Evolutionary conservation across 1,140 invertebrate species (phyloP).

Genomic region (Venustaconcha ellipsiformis): DNA sequence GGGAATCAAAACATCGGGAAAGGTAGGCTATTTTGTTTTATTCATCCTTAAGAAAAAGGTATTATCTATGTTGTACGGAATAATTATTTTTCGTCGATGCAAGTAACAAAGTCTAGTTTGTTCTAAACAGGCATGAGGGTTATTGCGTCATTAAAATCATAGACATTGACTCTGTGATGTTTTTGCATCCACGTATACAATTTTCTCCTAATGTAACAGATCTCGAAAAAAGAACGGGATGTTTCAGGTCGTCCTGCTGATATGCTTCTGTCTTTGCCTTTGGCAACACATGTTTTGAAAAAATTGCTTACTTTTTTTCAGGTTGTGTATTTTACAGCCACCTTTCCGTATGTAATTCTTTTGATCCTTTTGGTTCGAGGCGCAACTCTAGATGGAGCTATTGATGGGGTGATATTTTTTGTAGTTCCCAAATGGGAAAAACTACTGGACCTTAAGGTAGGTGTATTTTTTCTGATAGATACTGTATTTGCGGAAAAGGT

Average conservation of each 20-base stretch:
- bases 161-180: not conserved
- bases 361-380: constrained; percentile 85
- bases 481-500: not conserved
- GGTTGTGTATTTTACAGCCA: constrained; percentile 81
- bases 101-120: too few relatives aligned
- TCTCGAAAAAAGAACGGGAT: not conserved
- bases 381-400: constrained; percentile 83
- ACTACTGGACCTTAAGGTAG: constrained; percentile 51
- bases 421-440: constrained; percentile 56
- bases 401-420: constrained; percentile 81
- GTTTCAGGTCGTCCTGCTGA: not conserved
- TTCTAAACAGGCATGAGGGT: too few relatives aligned
- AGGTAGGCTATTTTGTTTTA: constrained; percentile 73
- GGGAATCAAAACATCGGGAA: constrained; percentile 95
- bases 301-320: constrained; percentile 20
- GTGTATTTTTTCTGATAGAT: not conserved
- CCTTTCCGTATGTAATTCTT: constrained; percentile 88
- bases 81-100: not conserved
- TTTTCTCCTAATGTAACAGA: not conserved
- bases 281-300: not conserved
- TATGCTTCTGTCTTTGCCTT: not conserved
- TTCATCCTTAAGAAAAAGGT: not conserved
- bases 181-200: not conserved
- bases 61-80: not conserved
- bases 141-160: not conserved